Evolutionary conservation across 2,113 vertebrate genomes (phyloP), one percentile per base, ranked within the genome.

Genomic region (Atrichornis clamosus): DNA sequence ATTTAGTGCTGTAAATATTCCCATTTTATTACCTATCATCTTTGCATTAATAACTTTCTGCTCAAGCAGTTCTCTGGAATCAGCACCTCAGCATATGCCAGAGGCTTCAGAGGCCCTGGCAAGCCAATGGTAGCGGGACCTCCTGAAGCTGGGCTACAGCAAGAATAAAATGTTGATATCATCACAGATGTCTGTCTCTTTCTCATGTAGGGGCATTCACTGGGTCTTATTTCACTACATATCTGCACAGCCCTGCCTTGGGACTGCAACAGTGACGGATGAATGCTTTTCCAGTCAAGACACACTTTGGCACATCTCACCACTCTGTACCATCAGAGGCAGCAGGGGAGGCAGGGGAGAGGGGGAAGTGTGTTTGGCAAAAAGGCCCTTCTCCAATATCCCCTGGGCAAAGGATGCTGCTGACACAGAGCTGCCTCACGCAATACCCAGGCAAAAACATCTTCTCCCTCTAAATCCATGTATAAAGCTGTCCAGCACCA

Each of bases 141-240:
- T 93, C 50, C 30, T 56, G 18, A 35, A 60, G 76, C 52, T 41
- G 47, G 49, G 53, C 63, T 90, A 88, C 33, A 83, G 58, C 53
- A 86, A 63, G 82, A 89, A 81, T 60, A 93, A 93, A 93, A 92
- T 70, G 68, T 79, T 89, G 89, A 10, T 90, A 92, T 73, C 65
- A 69, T 73, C 90, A 93, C 1, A 3, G 42, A 67, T 69, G 88
- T 87, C 69, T 58, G 37, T 15, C 79, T 86, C 88, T 79, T 68
- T 76, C 82, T 90, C 59, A 68, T 17, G 14, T 22, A 80, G 47
- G 82, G 79, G 86, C 89, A 95, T 85, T 89, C 72, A 50, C 4
- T 50, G 87, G 69, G 60, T 91, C 95, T 89, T 77, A 91, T 90
- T 95, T 95, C 95, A 94, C 83, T 72, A 58, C 24, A 27, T 84